Evolutionary conservation across 1,140 invertebrate genomes (phyloP), one percentile per base, ranked within the genome.

Genomic region (Papilio xuthus): DNA sequence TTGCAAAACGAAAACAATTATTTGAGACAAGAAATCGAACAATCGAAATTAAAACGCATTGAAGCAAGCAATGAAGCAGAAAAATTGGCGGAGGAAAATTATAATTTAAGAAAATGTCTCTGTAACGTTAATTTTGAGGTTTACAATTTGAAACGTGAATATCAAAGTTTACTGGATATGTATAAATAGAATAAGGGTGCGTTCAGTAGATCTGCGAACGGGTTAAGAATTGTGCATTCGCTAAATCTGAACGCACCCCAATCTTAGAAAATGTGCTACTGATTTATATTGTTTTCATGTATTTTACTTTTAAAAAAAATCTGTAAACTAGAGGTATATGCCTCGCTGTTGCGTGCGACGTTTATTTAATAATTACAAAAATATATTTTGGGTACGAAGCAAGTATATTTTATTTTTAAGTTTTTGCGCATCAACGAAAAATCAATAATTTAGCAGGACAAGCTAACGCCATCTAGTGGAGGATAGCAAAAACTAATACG

Each of bases 101-200:
- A 82, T 73, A 86, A 86, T 78, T 85, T 92, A 53, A 79, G 87
- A 83, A 88, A 85, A 15, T 77, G 81, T 71, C 77, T 89, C 9
- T 12, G 60, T 9, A 79, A 85, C 37, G 84, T 84, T 13, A 77
- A 56, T 23, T 26, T 32, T 18, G 84, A 88, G 63, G 77, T 88
- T 75, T 23, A 74, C 10, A 81, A 82, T 41, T 78, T 86, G 60
- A 82, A 81, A 79, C 20, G 23, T 15, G 81, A 82, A 63, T 83
- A 85, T 47, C 70, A 80, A 56, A 20, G 32, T 18, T 70, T 82
- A 70, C 97, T 99, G 95, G 97, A 76, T 41, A n/a, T 47, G n/a
- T 53, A 56, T 53, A 53, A 53, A 26, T 26, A 75, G n/a, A 15
- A 7, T 28, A 67, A 32, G 23, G 13, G 23, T 63, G 60, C 12